Evolutionary conservation across 2,888 invertebrate species (phyloP).

Genomic region (Apamea crenata): DNA sequence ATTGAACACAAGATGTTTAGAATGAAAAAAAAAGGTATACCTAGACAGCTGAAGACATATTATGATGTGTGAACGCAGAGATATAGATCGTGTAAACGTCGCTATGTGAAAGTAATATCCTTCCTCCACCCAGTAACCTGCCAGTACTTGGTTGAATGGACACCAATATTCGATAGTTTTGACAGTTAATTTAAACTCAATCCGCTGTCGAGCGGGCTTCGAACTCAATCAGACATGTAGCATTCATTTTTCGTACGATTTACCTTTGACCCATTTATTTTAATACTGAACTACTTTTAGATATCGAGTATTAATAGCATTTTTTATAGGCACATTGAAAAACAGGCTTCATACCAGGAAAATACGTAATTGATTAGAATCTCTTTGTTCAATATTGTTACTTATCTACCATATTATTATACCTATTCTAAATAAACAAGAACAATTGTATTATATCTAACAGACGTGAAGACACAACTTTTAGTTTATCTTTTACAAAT

Average conservation of each 20-base stretch:
- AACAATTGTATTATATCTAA: neutral
- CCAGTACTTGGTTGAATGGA: constrained; percentile 37
- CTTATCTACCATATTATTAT: neutral
- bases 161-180: constrained; percentile 54
- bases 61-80: neutral
- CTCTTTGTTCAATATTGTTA: neutral
- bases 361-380: neutral
- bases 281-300: neutral
- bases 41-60: neutral
- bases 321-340: neutral
- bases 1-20: no score
- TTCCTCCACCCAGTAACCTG: neutral
- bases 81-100: neutral
- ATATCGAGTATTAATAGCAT: neutral
- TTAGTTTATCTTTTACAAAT: neutral
- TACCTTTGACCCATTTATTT: constrained; percentile 14
- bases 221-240: constrained; percentile 46
- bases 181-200: constrained; percentile 56
- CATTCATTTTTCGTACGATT: constrained; percentile 13
- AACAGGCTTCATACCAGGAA: neutral
- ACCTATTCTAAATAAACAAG: neutral
- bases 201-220: constrained; percentile 29
- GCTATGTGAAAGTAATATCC: neutral
- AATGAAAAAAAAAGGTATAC: neutral
- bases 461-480: neutral